Evolutionary conservation across 2,888 invertebrate genomes (phyloP).

Genomic region (Nomada ferruginata): DNA sequence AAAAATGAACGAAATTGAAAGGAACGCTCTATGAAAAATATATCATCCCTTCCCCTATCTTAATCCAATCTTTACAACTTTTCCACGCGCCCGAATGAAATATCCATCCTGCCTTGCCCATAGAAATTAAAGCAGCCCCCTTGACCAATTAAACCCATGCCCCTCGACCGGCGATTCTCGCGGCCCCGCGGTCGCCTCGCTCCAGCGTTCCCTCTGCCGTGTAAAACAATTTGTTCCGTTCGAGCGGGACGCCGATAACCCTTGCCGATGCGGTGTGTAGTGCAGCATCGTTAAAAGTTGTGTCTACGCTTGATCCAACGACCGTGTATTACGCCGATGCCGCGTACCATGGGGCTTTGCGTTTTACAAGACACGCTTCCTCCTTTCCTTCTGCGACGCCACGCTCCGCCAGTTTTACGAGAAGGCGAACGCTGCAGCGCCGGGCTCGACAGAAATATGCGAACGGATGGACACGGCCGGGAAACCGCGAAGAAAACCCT

Average conservation of each 20-base stretch:
- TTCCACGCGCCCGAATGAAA: background rate
- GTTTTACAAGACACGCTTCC: slow-evolving; percentile 53
- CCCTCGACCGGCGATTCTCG: background rate
- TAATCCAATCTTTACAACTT: background rate
- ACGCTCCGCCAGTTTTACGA: slow-evolving; percentile 60
- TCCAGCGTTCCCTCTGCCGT: background rate
- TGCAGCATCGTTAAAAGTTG: slow-evolving; percentile 62
- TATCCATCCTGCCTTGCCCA: slow-evolving; percentile 2
- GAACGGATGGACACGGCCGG: slow-evolving; percentile 27
- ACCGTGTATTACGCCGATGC: slow-evolving; percentile 62
- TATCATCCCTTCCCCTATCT: too few species aligned
- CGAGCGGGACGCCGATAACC: slow-evolving; percentile 26
- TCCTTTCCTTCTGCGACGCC: slow-evolving; percentile 41
- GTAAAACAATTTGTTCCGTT: slow-evolving; percentile 52
- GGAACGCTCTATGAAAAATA: too few species aligned
- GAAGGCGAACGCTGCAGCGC: slow-evolving; percentile 47
- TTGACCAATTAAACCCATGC: slow-evolving; percentile 31
- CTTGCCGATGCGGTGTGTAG: slow-evolving; percentile 2
- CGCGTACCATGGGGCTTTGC: slow-evolving; percentile 43
- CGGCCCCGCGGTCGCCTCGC: slow-evolving; percentile 4
- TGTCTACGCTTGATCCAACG: slow-evolving; percentile 64
- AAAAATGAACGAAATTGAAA: too few species aligned
- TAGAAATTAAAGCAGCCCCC: slow-evolving; percentile 8
- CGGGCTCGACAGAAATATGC: slow-evolving; percentile 41
- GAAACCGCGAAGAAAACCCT: background rate